These are phyloP conservation scores for Pangasius macronema DNA, from an alignment of 2,797 vertebrate genomes.

Conservation along the genomic window DNA sequence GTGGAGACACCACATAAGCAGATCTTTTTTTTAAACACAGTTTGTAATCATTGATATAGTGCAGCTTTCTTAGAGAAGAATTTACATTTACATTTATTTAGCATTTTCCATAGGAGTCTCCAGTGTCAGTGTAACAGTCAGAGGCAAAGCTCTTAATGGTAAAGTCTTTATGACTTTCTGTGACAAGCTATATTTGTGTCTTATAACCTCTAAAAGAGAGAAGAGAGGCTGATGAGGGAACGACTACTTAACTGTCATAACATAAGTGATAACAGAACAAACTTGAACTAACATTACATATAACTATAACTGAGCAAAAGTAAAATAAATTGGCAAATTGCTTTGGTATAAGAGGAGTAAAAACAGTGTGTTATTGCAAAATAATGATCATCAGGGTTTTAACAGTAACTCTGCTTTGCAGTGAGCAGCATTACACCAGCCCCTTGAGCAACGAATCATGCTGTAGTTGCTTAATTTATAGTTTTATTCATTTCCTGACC, in stretches of 20 bases:
- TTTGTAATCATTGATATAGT: not conserved
- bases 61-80: not conserved
- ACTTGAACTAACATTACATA: not conserved
- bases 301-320: not conserved
- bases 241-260: not conserved
- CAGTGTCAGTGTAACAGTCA: not conserved
- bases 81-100: not conserved
- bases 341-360: not conserved
- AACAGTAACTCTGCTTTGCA: not conserved
- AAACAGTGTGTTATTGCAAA: not conserved
- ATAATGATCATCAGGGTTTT: not conserved
- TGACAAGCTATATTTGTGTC: not conserved
- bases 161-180: not conserved
- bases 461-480: not conserved
- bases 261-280: not conserved
- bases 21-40: not conserved
- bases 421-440: not conserved
- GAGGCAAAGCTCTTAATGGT: not conserved
- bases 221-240: not conserved
- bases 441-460: not conserved
- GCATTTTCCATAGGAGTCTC: not conserved
- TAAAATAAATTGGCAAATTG: not conserved
- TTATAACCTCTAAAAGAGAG: not conserved
- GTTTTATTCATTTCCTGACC: not conserved
- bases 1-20: not conserved